Evolutionary conservation across 2,888 invertebrate species (phyloP), one percentile per base, ranked within the genome.

Genomic region (Agonopterix arenella): DNA sequence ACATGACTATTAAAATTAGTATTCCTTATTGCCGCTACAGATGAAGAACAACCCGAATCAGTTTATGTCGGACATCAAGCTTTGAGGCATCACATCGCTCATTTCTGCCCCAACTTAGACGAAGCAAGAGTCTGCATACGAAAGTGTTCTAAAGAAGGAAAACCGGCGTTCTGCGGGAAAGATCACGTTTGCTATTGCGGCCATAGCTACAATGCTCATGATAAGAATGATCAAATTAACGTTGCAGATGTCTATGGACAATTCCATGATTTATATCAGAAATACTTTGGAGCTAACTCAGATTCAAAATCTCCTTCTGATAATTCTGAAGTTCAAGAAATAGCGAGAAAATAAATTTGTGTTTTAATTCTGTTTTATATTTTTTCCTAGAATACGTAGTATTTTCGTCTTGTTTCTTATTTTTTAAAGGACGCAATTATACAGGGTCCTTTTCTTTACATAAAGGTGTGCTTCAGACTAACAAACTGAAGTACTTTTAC

Each of bases 141-240:
- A 13, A 71, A 57, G 11, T 89, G 88, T 46, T 73, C 80, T 73
- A 47, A 59, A 11, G 9, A 52, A 1, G 79, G 79, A 0, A 76
- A 80, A 46, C 80, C 85, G 13, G 86, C 88, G 0, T 89, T 86
- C 52, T 89, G 88, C 40, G 85, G 84, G 0, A 86, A 85, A 52
- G 85, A 88, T 51, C 84, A 86, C 48, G 55, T 61, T 0, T 89
- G 88, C 38, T 84, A 86, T 53, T 89, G 88, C 36, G 81, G 86
- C 0, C 86, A 86, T 47, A 70, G 52, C n/a, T 74, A 78, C 18
- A 9, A 38, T 11, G 11, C 2, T 11, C 13, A 40, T 2, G n/a
- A 11, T n/a, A 40, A 60, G 0, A 45, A 52, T 1, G 54, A 66
- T 0, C 40, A 47, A 0, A 38, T 59, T 0, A 56, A 76, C 13